phyloP scores from a whole-genome alignment of 2,113 vertebrate species.

The Martes martes region DNA sequence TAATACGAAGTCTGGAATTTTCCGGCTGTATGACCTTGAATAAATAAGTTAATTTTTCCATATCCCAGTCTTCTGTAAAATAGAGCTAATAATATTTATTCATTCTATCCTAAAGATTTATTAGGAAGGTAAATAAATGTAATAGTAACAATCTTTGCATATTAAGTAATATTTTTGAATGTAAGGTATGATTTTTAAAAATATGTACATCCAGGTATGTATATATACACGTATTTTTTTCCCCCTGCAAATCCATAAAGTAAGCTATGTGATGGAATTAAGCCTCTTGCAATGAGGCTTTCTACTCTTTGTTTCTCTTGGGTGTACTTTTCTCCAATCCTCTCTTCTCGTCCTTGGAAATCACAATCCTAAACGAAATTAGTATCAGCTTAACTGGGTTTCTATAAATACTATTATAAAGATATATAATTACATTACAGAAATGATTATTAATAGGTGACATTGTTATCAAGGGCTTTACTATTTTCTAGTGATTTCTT shows the following conservation, averaged over 20 bases:
- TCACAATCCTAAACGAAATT: background rate
- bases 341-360: background rate
- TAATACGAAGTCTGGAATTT: background rate
- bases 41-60: background rate
- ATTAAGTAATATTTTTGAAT: background rate
- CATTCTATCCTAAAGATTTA: background rate
- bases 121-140: background rate
- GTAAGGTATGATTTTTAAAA: background rate
- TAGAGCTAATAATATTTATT: background rate
- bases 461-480: background rate
- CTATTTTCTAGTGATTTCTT: conserved; percentile 9
- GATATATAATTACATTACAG: conserved; percentile 9
- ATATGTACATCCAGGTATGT: background rate
- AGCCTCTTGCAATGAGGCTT: background rate
- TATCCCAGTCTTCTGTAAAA: background rate
- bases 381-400: background rate
- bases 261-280: background rate
- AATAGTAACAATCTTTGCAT: background rate
- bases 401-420: background rate
- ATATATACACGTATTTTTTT: background rate
- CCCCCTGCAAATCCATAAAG: background rate
- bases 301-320: background rate
- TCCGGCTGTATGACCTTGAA: background rate
- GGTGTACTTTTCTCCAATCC: background rate
- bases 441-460: background rate